Percentiles rank a stretch among this genome's conserved stretches.
phyloP scores from a whole-genome alignment of 1,140 invertebrate species.

The Hypothenemus hampei region DNA sequence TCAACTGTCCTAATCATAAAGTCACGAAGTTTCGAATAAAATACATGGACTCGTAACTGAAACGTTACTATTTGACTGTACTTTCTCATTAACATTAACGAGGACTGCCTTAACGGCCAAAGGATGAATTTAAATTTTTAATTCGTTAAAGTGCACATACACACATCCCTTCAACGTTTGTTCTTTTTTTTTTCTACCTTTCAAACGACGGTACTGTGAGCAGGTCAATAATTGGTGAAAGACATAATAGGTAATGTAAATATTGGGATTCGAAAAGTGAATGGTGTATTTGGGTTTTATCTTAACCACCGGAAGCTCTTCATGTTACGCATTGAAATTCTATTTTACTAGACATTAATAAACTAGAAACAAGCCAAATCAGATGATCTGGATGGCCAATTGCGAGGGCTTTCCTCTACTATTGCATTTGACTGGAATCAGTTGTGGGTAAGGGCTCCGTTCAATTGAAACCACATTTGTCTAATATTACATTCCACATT shows the following conservation, averaged over 20 bases:
- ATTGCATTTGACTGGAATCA: no score
- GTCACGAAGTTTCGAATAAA: neutral
- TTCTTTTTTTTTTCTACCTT: neutral
- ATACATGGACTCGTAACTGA: constrained; percentile 5
- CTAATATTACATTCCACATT: no score
- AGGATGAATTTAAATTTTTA: no score
- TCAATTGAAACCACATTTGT: no score
- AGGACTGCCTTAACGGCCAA: no score
- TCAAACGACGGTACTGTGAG: neutral
- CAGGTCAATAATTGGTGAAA: constrained; percentile 4
- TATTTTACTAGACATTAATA: no score
- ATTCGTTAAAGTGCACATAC: no score
- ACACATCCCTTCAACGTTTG: no score
- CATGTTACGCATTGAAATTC: constrained; percentile 14
- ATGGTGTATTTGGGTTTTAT: constrained; percentile 15
- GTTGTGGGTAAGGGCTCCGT: no score
- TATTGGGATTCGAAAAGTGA: constrained; percentile 8
- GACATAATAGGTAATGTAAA: constrained; percentile 11
- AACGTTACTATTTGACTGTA: constrained; percentile 17
- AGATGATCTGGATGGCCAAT: no score
- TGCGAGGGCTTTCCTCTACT: no score
- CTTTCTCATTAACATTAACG: constrained; percentile 1
- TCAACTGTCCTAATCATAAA: neutral
- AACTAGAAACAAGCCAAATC: no score
- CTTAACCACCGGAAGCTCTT: constrained; percentile 17